These are phyloP conservation scores for Chitala chitala DNA, from an alignment of 2,113 vertebrate species.

Conservation along the genomic window DNA sequence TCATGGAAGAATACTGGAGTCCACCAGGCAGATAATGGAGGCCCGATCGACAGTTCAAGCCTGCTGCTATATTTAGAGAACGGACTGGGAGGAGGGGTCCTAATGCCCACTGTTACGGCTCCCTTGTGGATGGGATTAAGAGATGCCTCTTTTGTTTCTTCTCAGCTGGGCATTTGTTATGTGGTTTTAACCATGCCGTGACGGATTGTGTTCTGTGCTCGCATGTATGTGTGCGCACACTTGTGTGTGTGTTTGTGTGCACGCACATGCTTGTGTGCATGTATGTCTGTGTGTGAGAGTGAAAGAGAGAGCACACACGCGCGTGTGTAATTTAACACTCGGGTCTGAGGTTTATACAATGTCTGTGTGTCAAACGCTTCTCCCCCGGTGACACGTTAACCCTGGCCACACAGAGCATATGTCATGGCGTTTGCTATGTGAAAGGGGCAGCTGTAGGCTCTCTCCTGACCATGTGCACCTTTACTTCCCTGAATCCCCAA, in stretches of 20 bases:
- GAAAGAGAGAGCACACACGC: neutral
- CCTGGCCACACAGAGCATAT: neutral
- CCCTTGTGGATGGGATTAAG: slow-evolving; percentile 18
- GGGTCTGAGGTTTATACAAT: neutral
- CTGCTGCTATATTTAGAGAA: slow-evolving; percentile 50
- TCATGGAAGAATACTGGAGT: slow-evolving; percentile 60
- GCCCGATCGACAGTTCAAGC: slow-evolving; percentile 49
- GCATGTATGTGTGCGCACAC: neutral
- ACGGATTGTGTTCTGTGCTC: no score
- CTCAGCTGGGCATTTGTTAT: neutral
- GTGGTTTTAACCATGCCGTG: slow-evolving; percentile 9
- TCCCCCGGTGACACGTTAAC: neutral
- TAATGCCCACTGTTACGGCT: neutral
- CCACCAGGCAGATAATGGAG: slow-evolving; percentile 53
- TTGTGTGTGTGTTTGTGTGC: neutral
- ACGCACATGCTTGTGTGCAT: neutral
- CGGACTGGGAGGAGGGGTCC: slow-evolving; percentile 19
- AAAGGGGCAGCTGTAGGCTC: neutral
- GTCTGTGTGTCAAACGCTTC: neutral
- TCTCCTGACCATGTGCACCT: neutral
- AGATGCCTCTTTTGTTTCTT: neutral
- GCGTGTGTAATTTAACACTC: no score
- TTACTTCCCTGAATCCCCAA: neutral
- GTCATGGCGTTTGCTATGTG: neutral
- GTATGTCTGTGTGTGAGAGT: neutral